Evolutionary conservation across 2,113 vertebrate genomes (phyloP).

Genomic region (Pycnonotus jocosus): DNA sequence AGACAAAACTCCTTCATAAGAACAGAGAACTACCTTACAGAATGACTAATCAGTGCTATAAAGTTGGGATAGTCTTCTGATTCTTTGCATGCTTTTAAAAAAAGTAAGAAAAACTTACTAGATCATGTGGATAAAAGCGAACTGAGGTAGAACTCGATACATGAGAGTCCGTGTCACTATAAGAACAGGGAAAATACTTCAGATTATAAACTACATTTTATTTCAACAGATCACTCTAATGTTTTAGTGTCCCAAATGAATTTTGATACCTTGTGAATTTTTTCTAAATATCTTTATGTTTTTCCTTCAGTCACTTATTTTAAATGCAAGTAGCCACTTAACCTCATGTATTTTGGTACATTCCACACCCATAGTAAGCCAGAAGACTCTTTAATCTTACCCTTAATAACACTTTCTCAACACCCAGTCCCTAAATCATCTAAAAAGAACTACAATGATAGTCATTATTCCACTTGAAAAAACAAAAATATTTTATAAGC

Average conservation of each 20-base stretch:
- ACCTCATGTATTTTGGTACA: not conserved
- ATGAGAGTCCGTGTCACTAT: constrained; percentile 98
- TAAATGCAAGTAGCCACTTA: not conserved
- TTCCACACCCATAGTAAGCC: not conserved
- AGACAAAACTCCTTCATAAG: not conserved
- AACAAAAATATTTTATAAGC: not conserved
- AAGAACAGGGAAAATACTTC: constrained; percentile 69
- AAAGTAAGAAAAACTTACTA: constrained; percentile 82
- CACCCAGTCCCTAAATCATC: not conserved
- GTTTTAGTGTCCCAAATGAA: not conserved
- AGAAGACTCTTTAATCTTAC: not conserved
- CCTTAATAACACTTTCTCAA: not conserved
- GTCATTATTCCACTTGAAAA: not conserved
- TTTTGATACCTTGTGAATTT: not conserved
- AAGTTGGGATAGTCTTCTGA: not conserved
- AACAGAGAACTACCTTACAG: not conserved
- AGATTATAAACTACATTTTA: constrained; percentile 56
- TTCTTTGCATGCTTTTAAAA: constrained; percentile 31
- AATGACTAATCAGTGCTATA: not conserved
- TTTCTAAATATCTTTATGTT: not conserved
- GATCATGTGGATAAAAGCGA: constrained; percentile 98
- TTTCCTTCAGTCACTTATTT: not conserved
- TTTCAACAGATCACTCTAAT: not conserved
- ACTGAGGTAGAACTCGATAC: constrained; percentile 99
- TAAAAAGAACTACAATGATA: not conserved